Evolutionary conservation across 2,797 vertebrate genomes (phyloP).

Genomic region (Apodemus agrarius): DNA sequence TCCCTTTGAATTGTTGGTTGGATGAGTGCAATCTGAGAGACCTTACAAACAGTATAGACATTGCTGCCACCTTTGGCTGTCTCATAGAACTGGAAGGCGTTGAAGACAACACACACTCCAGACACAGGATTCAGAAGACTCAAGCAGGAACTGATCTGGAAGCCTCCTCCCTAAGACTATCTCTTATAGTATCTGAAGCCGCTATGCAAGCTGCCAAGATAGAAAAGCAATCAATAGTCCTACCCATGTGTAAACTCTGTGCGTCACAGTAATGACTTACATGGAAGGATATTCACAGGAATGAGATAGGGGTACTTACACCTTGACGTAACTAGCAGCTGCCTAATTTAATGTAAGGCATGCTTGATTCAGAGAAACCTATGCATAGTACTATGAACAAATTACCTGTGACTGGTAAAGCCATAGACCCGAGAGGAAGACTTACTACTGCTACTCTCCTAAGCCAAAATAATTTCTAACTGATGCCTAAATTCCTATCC

Average conservation of each 20-base stretch:
- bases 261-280: not conserved
- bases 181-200: not conserved
- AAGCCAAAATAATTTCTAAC: too few species aligned
- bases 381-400: not conserved
- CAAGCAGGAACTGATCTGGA: not conserved
- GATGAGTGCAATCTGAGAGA: not conserved
- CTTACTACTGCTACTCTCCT: not conserved
- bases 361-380: not conserved
- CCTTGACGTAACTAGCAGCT: not conserved
- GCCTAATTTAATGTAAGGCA: not conserved
- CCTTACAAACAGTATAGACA: not conserved
- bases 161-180: not conserved
- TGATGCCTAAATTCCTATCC: not conserved
- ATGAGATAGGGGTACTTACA: too few species aligned
- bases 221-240: not conserved
- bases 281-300: not conserved
- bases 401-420: too few species aligned
- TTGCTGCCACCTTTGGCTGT: not conserved
- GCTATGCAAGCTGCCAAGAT: not conserved
- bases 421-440: not conserved
- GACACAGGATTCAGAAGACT: not conserved
- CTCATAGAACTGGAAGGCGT: not conserved
- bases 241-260: not conserved
- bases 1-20: not conserved
- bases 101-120: not conserved